phyloP scores from a whole-genome alignment of 2,888 invertebrate genomes.

The Rhopalosiphum nymphaeae region DNA sequence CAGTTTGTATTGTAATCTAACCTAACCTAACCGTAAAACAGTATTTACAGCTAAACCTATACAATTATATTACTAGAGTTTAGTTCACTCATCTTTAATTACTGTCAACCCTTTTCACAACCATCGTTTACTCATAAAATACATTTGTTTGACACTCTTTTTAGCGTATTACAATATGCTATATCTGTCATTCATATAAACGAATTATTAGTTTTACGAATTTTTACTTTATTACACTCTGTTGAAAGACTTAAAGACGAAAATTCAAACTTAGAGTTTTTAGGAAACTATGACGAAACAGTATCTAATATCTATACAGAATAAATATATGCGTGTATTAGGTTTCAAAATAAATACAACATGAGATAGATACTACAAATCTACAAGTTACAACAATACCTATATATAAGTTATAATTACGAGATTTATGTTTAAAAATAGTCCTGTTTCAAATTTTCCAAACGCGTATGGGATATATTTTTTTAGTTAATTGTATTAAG shows the following conservation, averaged over 20 bases:
- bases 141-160: neutral
- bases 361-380: neutral
- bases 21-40: too few species aligned
- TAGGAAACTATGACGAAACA: neutral
- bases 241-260: neutral
- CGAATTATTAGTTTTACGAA: constrained; percentile 1
- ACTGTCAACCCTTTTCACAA: constrained; percentile 44
- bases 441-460: neutral
- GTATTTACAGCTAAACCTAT: neutral
- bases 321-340: neutral
- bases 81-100: constrained; percentile 27
- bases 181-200: neutral
- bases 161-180: neutral
- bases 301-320: neutral
- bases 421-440: neutral
- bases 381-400: neutral
- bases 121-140: neutral
- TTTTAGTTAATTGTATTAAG: neutral
- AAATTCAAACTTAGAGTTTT: neutral
- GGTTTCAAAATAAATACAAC: neutral
- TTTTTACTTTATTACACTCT: neutral
- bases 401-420: neutral
- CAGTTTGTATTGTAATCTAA: neutral
- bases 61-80: neutral
- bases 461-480: neutral